Base-by-base conservation (phyloP, 2,888 invertebrate genomes). In the Trilocha varians region DNA sequence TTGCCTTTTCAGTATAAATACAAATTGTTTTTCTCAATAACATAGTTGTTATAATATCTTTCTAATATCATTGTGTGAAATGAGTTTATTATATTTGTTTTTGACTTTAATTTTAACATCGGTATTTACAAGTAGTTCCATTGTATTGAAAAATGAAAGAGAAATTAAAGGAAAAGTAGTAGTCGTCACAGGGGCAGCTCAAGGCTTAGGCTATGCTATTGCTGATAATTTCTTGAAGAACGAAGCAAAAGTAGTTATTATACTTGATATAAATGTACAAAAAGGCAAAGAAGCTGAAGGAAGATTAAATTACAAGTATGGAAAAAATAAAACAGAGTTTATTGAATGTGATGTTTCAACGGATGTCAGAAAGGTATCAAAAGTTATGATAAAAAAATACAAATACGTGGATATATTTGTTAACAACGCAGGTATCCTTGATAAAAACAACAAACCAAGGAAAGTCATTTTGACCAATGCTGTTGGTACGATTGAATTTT, bases 131-230 rank as follows among this genome's bases (percentile, higher is more conserved):
- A 25, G 6, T 9, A 11, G 8, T 25, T 9, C 8, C 6, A 25
- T 25, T 9, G 6, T 9, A n/a, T 17, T 13, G 15, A 37, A 37
- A 18, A 38, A 34, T 17, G 9, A 16, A 15, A n/a, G 13, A 37
- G 15, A 69, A 41, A 55, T 79, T 32, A 69, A 64, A 38, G 49
- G 58, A 41, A 63, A 62, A 56, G 49, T 52, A 5, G 53, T 59
- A 1, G 53, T 65, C 0, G 50, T 88, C 9, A 88, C 88, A 1
- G 88, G 88, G 1, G 88, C 78, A 13, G 87, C 87, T 0, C 65
- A 67, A 14, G 88, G 88, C 0, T 85, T 88, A 37, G 88, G 88
- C 1, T 70, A 70, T 6, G 65, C 70, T 36, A 85, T 75, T 38
- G 78, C 75, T 2, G 67, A 70, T 6, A 74, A 73, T 47, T 71